Conservation (phyloP, 2,797 vertebrate species). For the Harpagifer antarcticus region DNA sequence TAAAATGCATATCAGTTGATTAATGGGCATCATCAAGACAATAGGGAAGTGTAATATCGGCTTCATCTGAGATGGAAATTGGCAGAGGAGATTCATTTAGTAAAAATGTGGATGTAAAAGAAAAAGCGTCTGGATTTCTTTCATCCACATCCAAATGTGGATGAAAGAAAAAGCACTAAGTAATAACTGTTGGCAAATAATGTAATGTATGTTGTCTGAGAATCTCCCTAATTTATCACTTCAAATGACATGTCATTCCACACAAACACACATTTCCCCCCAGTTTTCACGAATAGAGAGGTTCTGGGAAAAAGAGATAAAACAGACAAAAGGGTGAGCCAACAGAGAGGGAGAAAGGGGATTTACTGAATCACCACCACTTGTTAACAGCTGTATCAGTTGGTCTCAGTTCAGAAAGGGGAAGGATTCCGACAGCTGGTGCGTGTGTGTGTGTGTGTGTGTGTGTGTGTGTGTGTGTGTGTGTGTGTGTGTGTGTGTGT, state of each 20-base stretch:
- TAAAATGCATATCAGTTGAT: conserved; percentile 53
- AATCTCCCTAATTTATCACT: conserved; percentile 1
- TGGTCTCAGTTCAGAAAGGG: conserved; percentile 87
- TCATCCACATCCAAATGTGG: too few relatives aligned
- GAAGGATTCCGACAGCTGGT: conserved; percentile 87
- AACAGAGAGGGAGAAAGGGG: conserved; percentile 35
- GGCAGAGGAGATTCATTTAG: conserved; percentile 48
- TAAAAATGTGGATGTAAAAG: conserved; percentile 5
- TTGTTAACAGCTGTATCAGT: conserved; percentile 86
- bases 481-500: conserved; percentile 10
- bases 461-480: conserved; percentile 19
- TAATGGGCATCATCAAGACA: conserved; percentile 40
- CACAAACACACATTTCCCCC: neutral
- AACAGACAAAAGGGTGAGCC: conserved; percentile 68
- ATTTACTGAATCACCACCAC: conserved; percentile 66
- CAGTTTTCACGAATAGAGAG: neutral
- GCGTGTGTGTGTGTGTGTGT: conserved; percentile 49
- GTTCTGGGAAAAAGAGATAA: conserved; percentile 46
- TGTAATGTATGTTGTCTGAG: neutral
- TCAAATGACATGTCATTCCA: neutral
- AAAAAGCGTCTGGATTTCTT: too few relatives aligned
- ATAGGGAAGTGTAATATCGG: conserved; percentile 34
- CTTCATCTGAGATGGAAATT: conserved; percentile 21
- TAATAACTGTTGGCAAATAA: conserved; percentile 14
- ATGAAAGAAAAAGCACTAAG: conserved; percentile 11